Percentiles rank a stretch among this genome's conserved stretches.
Evolutionary conservation across 2,113 vertebrate genomes (phyloP).

Genomic region (Acrocephalus kingi): DNA sequence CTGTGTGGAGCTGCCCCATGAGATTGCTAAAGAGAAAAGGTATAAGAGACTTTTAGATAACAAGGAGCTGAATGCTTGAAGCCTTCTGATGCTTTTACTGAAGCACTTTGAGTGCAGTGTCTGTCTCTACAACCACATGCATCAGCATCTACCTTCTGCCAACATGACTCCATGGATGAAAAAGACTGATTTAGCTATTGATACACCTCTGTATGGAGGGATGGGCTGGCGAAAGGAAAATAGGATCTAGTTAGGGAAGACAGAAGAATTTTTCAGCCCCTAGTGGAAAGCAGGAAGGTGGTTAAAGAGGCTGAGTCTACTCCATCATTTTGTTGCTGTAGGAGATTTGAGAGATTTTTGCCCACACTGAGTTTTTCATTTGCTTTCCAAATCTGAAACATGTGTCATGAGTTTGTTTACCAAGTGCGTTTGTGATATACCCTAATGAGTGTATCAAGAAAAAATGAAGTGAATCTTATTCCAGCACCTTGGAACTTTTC

Average conservation of each 20-base stretch:
- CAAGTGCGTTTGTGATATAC: not conserved
- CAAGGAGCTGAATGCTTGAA: no score
- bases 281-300: not conserved
- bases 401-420: not conserved
- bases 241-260: not conserved
- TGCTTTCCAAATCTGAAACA: not conserved
- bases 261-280: not conserved
- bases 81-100: no score
- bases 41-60: no score
- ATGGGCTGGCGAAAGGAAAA: not conserved
- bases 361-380: not conserved
- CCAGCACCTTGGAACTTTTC: not conserved
- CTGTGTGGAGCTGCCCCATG: no score
- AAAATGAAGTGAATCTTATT: not conserved
- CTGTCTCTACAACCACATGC: no score
- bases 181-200: not conserved
- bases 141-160: not conserved
- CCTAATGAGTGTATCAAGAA: not conserved
- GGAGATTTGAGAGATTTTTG: not conserved
- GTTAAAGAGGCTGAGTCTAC: not conserved
- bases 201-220: not conserved
- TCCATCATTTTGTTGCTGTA: not conserved
- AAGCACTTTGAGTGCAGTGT: no score
- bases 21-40: no score
- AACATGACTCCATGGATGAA: not conserved